Base-by-base conservation (phyloP, 2,888 invertebrate genomes). In the Syrphus vitripennis region DNA sequence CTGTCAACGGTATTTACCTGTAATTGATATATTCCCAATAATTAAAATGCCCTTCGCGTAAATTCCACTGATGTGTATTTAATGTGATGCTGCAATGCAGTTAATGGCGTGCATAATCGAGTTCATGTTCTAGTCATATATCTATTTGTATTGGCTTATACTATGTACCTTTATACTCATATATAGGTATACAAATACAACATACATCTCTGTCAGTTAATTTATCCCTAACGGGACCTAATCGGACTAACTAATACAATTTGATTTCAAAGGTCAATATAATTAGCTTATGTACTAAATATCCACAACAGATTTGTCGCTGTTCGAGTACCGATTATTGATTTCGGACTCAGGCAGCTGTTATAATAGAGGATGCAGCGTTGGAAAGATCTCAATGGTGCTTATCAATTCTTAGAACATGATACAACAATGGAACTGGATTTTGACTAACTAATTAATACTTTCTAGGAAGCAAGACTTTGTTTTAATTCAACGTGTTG, bases 1-100 rank as follows among this genome's bases (percentile, higher is more conserved):
- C 59, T 77, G 69, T 77, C 77, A 69, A 29, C 50, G 59, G 69
- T 37, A 61, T 77, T 69, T 29, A 69, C 61, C 37, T 77, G 59
- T 61, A 37, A 61, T 61, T 69, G 77, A 77, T 69, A 50, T 69
- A 61, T 61, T 48, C n/a, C 59, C n/a, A 34, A 37, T 77, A 59
- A 77, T 77, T 61, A 69, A 12, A 42, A 59, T 48, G 67, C 59
- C 45, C 37, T 59, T 57, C 76, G 57, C 67, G 67, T 55, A 29
- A 57, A 57, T 59, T 45, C 16, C 45, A 57, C 29, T 67, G 75
- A 76, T 45, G 67, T 45, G 53, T 48, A 55, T 65, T 67, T 45
- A 75, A 75, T 75, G n/a, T 42, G 65, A 42, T 57, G 29, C 31
- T 65, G 55, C 53, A 65, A 37, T 74, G 50, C 59, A 48, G 61